These are phyloP conservation scores for Listronotus bonariensis DNA, from an alignment of 1,140 invertebrate genomes.

Conservation along the genomic window DNA sequence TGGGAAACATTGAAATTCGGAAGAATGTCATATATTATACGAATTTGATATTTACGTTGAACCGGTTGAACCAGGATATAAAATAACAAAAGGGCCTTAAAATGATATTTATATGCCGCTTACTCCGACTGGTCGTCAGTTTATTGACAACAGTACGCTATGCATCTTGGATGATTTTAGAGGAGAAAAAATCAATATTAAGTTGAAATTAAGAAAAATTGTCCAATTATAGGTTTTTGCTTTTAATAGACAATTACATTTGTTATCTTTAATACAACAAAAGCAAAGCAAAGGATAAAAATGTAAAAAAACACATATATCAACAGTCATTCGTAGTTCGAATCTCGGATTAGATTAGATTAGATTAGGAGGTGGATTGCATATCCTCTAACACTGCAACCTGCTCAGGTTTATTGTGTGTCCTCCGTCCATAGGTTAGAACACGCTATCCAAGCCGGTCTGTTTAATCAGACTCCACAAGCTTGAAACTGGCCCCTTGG, in stretches of 20 bases:
- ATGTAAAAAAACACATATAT: too few relatives aligned
- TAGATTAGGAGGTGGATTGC: too few relatives aligned
- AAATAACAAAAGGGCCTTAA: conserved; percentile 17
- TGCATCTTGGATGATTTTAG: conserved; percentile 17
- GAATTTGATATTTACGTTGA: conserved; percentile 29
- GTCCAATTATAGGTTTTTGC: background rate
- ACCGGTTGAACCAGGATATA: conserved; percentile 28
- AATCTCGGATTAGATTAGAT: too few relatives aligned
- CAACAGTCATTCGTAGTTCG: too few relatives aligned
- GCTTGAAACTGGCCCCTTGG: too few relatives aligned
- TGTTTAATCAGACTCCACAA: too few relatives aligned
- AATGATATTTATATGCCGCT: conserved; percentile 29
- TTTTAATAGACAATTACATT: background rate
- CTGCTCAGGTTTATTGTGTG: too few relatives aligned
- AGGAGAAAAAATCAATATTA: conserved; percentile 21
- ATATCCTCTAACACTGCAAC: too few relatives aligned
- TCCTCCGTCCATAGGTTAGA: too few relatives aligned
- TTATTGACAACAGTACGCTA: conserved; percentile 19
- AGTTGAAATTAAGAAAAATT: conserved; percentile 15
- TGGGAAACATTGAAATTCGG: conserved; percentile 20
- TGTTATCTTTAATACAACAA: background rate
- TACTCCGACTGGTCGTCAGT: conserved; percentile 16
- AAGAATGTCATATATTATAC: conserved; percentile 17
- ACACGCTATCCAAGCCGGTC: too few relatives aligned
- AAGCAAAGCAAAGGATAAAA: too few relatives aligned